Evolutionary conservation across 2,113 vertebrate species (phyloP), one percentile per base, ranked within the genome.

Genomic region (Scalopus aquaticus): DNA sequence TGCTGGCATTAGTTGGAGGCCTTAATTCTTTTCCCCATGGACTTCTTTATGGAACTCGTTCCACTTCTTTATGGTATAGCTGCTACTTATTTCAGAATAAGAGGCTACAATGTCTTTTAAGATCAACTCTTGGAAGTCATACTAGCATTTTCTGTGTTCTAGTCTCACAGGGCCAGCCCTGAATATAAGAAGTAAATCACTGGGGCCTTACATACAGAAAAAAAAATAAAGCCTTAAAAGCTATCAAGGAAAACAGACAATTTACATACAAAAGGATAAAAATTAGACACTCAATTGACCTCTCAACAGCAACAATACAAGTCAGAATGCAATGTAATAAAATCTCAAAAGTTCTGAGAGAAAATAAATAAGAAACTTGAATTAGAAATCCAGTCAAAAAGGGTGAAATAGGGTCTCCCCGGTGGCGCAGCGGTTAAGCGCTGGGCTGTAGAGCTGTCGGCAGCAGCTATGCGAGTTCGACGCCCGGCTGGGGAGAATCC

Each of bases 321-420:
- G 74, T 46, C 49, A 85, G 37, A 69, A 76, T 13, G 2, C 20
- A 78, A 22, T 39, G 28, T 44, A 54, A 64, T 54, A 42, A 46
- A 22, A 46, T 88, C 9, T 74, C 81, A 6, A 65, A 77, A 81
- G 28, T 77, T 79, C 20, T 11, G 37, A 79, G n/a, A 56, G 35
- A 77, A 90, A 87, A 62, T 80, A 94, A 92, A 22, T 22, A 56
- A 26, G 7, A 76, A 32, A 49, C 30, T 44, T 88, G 28, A 54
- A 32, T 94, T 88, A 64, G 39, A 94, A 85, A 12, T 46, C 37
- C 46, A 91, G n/a, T n/a, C n/a, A n/a, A n/a, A n/a, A n/a, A n/a
- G n/a, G n/a, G n/a, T n/a, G n/a, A n/a, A n/a, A n/a, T n/a, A n/a
- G n/a, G n/a, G n/a, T n/a, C n/a, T n/a, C n/a, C n/a, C n/a, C n/a